Conservation (phyloP, 2,797 vertebrate species). For the Notamacropus eugenii region DNA sequence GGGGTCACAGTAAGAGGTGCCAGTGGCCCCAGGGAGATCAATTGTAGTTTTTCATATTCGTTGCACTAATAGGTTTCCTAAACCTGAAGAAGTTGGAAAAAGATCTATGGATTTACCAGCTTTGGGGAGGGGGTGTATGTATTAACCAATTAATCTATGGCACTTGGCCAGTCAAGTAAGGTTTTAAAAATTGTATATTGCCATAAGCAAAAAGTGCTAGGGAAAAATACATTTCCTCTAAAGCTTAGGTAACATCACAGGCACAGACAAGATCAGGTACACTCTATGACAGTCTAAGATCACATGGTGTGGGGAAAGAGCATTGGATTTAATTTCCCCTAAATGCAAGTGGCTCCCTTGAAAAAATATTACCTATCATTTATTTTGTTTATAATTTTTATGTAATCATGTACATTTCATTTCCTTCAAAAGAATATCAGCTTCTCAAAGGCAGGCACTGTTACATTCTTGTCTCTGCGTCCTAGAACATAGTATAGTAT, state of each 20-base stretch:
- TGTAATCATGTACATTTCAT: neutral
- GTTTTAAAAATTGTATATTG: constrained; percentile 44
- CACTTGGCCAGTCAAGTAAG: constrained; percentile 31
- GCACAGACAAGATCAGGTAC: neutral
- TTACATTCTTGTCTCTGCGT: neutral
- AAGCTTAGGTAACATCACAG: constrained; percentile 59
- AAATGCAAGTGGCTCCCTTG: neutral
- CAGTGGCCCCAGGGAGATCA: constrained; percentile 67
- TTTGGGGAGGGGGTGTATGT: constrained; percentile 28
- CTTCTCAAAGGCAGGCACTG: neutral
- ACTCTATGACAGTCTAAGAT: neutral
- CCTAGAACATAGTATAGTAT: neutral
- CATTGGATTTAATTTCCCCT: neutral
- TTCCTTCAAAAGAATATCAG: neutral
- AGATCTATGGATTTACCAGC: constrained; percentile 50
- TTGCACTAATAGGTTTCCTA: constrained; percentile 62
- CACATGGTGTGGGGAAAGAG: neutral
- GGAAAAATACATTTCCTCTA: constrained; percentile 55
- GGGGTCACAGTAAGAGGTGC: constrained; percentile 74
- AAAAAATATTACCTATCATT: neutral
- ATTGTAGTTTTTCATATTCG: constrained; percentile 60
- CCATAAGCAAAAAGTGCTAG: constrained; percentile 53
- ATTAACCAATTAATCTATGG: constrained; percentile 60
- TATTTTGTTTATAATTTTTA: neutral
- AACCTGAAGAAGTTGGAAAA: constrained; percentile 63